Evolutionary conservation across 2,113 vertebrate species (phyloP).

Genomic region (Ibidorhyncha struthersii): DNA sequence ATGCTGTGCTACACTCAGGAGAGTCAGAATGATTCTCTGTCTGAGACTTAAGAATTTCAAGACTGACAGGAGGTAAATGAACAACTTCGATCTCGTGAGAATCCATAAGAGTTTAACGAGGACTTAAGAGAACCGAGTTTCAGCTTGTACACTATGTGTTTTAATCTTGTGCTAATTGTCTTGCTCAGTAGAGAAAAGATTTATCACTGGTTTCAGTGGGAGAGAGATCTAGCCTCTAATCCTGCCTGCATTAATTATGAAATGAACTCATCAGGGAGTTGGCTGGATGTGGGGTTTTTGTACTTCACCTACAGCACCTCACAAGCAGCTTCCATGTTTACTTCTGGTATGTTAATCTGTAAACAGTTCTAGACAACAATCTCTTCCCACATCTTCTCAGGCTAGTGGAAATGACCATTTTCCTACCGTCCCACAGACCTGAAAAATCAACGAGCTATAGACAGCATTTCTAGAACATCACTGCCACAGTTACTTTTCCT

Average conservation of each 20-base stretch:
- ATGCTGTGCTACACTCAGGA: neutral
- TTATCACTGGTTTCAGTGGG: neutral
- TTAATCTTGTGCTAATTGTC: neutral
- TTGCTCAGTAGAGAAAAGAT: neutral
- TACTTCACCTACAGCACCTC: neutral
- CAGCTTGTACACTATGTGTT: neutral
- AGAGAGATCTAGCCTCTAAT: neutral
- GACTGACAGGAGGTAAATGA: neutral
- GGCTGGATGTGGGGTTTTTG: neutral
- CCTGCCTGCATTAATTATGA: neutral
- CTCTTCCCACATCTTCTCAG: neutral
- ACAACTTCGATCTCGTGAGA: neutral
- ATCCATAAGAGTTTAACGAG: neutral
- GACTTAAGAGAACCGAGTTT: neutral
- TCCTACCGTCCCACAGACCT: neutral
- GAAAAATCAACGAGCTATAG: neutral
- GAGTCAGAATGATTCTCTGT: neutral
- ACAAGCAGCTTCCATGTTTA: neutral
- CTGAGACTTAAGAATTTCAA: neutral
- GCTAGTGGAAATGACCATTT: neutral
- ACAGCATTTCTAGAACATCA: neutral
- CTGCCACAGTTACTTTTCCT: neutral
- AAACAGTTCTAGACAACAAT: neutral
- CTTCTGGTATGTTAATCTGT: neutral
- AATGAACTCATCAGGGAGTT: neutral